These are phyloP conservation scores for Diaphora mendica DNA, from an alignment of 2,888 invertebrate genomes.

Conservation along the genomic window DNA sequence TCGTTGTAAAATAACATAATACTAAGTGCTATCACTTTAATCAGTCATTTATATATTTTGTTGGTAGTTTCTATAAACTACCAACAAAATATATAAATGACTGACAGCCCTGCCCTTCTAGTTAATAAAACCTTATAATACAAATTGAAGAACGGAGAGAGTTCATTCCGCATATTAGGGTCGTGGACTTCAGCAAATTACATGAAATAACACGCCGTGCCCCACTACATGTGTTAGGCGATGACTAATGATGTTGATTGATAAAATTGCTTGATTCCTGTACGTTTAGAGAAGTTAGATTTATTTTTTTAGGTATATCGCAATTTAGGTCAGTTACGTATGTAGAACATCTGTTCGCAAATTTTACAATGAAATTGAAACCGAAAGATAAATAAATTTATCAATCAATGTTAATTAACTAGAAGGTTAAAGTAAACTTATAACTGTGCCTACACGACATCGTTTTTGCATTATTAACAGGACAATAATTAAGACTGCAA, in stretches of 20 bases:
- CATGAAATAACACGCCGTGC: slow-evolving; percentile 41
- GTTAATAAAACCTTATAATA: slow-evolving; percentile 60
- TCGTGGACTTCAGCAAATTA: slow-evolving; percentile 54
- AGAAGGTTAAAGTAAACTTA: background rate
- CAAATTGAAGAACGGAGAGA: slow-evolving; percentile 61
- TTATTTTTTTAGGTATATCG: background rate
- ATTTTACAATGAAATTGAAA: background rate
- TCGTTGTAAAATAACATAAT: background rate
- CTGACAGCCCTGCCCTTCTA: slow-evolving; percentile 56
- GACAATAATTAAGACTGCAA: background rate
- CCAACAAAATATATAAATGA: background rate
- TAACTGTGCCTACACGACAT: background rate
- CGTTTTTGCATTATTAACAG: background rate
- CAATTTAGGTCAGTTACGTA: background rate
- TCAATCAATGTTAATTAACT: background rate
- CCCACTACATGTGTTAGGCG: slow-evolving; percentile 1
- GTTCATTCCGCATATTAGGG: slow-evolving; percentile 65
- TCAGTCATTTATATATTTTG: too few relatives aligned
- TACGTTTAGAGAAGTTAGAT: slow-evolving; percentile 27
- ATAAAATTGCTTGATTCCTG: slow-evolving; percentile 14
- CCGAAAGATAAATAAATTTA: background rate
- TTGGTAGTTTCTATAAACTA: too few relatives aligned
- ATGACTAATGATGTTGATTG: slow-evolving; percentile 33
- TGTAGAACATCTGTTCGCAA: background rate
- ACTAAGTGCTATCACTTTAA: too few relatives aligned